These are phyloP conservation scores for Nyctibius bracteatus DNA, from an alignment of 2,113 vertebrate genomes.

Conservation along the genomic window DNA sequence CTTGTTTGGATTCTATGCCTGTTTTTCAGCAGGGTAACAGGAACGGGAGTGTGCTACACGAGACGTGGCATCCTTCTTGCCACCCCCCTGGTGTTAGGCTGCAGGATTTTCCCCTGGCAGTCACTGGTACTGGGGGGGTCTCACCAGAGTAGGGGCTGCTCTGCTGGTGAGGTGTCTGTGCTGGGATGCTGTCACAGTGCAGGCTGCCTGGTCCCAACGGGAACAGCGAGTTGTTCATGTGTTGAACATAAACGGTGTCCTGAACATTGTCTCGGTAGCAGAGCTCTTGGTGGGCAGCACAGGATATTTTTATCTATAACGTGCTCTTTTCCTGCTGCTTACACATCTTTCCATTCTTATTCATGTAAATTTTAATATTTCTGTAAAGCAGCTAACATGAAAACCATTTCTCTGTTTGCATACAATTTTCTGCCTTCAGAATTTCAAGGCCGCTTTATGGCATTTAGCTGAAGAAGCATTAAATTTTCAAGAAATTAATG, in stretches of 20 bases:
- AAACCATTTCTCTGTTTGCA: background rate
- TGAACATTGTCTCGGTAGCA: background rate
- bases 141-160: background rate
- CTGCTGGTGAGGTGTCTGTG: background rate
- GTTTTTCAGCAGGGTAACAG: background rate
- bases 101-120: background rate
- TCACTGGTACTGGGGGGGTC: background rate
- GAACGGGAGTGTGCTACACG: background rate
- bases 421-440: background rate
- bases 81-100: background rate
- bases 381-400: background rate
- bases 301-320: background rate
- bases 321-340: background rate
- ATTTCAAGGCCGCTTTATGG: background rate
- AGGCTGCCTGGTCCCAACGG: background rate
- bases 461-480: background rate
- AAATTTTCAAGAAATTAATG: background rate
- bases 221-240: accelerated
- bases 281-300: background rate
- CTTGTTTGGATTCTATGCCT: background rate
- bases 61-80: background rate
- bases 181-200: accelerated
- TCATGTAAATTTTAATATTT: background rate
- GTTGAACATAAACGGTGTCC: background rate
- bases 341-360: accelerated